Conservation (phyloP, 1,140 invertebrate species). For the Protaetia brevitarsis region DNA sequence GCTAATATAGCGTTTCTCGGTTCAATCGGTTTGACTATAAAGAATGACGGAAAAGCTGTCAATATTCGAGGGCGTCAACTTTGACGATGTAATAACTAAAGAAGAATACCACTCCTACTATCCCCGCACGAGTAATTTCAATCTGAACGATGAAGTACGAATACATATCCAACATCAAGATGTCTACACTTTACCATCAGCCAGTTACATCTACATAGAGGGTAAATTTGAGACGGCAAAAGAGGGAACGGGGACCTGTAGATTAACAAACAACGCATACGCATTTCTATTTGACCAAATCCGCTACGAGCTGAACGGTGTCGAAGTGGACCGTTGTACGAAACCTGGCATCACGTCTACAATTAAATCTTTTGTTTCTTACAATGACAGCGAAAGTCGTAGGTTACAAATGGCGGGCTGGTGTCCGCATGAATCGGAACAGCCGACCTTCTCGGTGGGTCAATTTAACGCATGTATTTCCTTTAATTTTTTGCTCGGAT, state of each 20-base stretch:
- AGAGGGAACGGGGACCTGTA: neutral
- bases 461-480: neutral
- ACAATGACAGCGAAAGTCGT: too few relatives aligned
- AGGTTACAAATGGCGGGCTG: too few relatives aligned
- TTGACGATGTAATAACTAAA: too few relatives aligned
- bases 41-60: too few relatives aligned
- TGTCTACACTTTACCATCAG: neutral
- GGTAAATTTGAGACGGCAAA: neutral
- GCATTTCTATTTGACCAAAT: neutral
- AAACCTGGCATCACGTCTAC: neutral
- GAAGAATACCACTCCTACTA: too few relatives aligned
- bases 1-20: too few relatives aligned
- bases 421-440: too few relatives aligned
- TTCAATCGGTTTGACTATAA: too few relatives aligned
- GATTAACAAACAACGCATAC: neutral
- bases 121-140: too few relatives aligned
- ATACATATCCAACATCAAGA: neutral
- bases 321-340: neutral
- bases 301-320: neutral
- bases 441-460: too few relatives aligned
- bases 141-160: neutral
- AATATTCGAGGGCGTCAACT: too few relatives aligned
- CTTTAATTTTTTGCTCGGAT: constrained; percentile 22
- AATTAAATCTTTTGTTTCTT: too few relatives aligned
- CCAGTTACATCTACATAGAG: neutral